Evolutionary conservation across 1,140 invertebrate species (phyloP), one percentile per base, ranked within the genome.

Genomic region (Zaprionus capensis): DNA sequence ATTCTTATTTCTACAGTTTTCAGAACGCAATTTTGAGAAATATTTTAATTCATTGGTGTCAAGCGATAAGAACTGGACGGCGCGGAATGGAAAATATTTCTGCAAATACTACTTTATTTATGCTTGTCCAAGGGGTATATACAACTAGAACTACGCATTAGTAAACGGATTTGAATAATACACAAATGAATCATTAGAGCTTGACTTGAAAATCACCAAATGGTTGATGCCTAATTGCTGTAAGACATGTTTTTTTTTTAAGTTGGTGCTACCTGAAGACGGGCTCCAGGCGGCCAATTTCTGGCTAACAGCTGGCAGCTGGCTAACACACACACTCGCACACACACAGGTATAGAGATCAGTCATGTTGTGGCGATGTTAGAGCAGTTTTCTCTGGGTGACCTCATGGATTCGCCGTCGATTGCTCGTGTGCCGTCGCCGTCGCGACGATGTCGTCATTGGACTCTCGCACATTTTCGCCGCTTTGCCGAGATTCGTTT

Each of bases 21-120:
- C 38, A 69, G 31, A 38, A 81, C 51, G 61, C 26, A 61, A 80
- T 74, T 61, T 44, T n/a, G 36, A 31, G 57, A 59, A 71, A 80
- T 71, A 59, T 57, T 69, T 17, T 51, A 78, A 72, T 78, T 80
- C 73, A 87, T 87, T 78, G 71, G 61, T 80, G 84, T 72, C 71
- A 77, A 65, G 34, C 64, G 24, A 36, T 62, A 17, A n/a, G n/a
- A n/a, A 36, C 63, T 38, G 56, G 44, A 76, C 67, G 58, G 83
- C 72, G 51, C 72, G 51, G 59, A 15, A 11, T 34, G 9, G 9
- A 76, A 73, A 78, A 76, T 68, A 83, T 75, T 78, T 78, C 64
- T 82, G 64, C 76, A 86, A 80, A 82, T 79, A 80, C 67, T 31
- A 41, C 63, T 59, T 70, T 63, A 31, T 58, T 38, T 17, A 58